phyloP scores from a whole-genome alignment of 2,888 invertebrate species.

The Tholera decimalis region DNA sequence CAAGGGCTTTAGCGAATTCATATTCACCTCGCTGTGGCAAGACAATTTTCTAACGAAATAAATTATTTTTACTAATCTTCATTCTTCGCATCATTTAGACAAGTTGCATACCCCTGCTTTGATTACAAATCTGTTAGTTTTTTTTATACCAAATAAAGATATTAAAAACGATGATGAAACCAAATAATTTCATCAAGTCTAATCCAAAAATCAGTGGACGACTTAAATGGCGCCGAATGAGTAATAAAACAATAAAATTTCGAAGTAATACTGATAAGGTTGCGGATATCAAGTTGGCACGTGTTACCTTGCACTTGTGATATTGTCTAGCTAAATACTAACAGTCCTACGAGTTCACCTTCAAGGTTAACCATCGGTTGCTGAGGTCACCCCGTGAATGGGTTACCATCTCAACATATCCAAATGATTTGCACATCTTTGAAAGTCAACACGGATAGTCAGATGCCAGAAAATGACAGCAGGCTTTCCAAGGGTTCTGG shows the following conservation, averaged over 20 bases:
- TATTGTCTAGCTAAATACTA: constrained; percentile 4
- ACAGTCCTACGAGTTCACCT: constrained; percentile 1
- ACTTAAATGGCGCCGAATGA: constrained; percentile 47
- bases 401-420: too few relatives aligned
- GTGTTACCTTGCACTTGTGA: constrained; percentile 4
- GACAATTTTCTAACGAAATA: too few relatives aligned
- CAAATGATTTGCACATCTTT: too few relatives aligned
- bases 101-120: neutral
- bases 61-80: neutral
- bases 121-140: neutral
- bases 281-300: neutral
- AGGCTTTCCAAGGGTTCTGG: too few relatives aligned
- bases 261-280: constrained; percentile 29
- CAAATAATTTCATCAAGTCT: constrained; percentile 28
- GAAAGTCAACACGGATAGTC: too few relatives aligned
- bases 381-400: too few relatives aligned
- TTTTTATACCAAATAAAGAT: neutral
- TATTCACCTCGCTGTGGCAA: too few relatives aligned
- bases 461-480: too few relatives aligned
- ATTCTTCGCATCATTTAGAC: neutral
- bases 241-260: constrained; percentile 30
- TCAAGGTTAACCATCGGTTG: too few relatives aligned
- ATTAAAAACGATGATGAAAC: neutral
- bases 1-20: too few relatives aligned
- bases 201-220: constrained; percentile 8